phyloP scores from a whole-genome alignment of 2,888 invertebrate species.

The Bembecia ichneumoniformis region DNA sequence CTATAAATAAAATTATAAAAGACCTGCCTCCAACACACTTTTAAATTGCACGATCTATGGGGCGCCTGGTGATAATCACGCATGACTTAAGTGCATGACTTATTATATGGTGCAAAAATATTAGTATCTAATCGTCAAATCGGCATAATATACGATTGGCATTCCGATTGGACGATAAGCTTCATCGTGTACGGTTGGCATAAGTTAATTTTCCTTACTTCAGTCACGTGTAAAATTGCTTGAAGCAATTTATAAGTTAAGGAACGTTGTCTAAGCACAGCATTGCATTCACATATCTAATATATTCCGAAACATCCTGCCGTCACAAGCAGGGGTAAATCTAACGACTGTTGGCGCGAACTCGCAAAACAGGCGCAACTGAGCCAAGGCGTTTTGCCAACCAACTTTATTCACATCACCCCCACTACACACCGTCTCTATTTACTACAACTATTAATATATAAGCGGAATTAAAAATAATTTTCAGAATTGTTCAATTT shows the following conservation, averaged over 20 bases:
- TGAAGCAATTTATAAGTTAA: neutral
- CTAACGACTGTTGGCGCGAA: conserved; percentile 45
- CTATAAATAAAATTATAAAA: too few relatives aligned
- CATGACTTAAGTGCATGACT: too few relatives aligned
- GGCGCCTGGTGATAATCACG: too few relatives aligned
- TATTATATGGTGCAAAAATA: too few relatives aligned
- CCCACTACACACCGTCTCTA: neutral
- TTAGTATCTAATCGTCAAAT: too few relatives aligned
- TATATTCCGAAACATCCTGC: neutral
- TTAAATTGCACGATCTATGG: too few relatives aligned
- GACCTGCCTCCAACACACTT: too few relatives aligned
- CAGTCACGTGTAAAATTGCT: too few relatives aligned
- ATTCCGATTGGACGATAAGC: too few relatives aligned
- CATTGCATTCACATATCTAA: neutral
- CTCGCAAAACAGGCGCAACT: conserved; percentile 37
- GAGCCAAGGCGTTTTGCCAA: conserved; percentile 54
- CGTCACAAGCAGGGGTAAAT: conserved; percentile 33
- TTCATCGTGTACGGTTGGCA: too few relatives aligned
- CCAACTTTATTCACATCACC: conserved; percentile 30
- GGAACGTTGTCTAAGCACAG: neutral
- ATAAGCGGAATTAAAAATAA: neutral
- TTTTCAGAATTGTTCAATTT: neutral
- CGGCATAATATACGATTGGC: too few relatives aligned
- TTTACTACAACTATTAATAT: neutral
- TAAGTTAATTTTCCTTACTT: too few relatives aligned